Conservation (phyloP, 2,888 invertebrate species). For the Pycnomerus fuliginosus region DNA sequence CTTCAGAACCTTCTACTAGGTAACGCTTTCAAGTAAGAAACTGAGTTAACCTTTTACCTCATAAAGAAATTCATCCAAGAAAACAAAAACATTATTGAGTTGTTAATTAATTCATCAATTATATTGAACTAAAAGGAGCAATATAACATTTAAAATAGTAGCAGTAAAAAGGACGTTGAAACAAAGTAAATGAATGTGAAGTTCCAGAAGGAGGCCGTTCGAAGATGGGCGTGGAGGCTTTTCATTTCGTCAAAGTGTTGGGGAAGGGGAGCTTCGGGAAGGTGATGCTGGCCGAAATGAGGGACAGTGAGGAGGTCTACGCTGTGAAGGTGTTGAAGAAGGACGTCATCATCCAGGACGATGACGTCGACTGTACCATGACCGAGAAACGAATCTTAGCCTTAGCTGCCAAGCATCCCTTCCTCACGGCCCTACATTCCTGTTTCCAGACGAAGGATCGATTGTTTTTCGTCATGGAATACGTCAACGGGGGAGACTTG, state of each 20-base stretch:
- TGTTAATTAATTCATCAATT: too few species aligned
- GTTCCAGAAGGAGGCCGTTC: too few species aligned
- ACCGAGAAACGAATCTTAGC: conserved; percentile 97
- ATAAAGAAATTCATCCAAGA: too few species aligned
- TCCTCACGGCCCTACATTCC: conserved; percentile 94
- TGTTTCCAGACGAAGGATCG: conserved; percentile 91
- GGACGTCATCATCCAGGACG: conserved; percentile 97
- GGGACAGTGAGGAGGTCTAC: conserved; percentile 88
- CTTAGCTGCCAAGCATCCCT: conserved; percentile 96
- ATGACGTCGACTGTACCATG: conserved; percentile 99
- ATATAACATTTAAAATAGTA: too few species aligned
- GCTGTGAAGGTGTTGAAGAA: conserved; percentile 92
- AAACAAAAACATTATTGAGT: too few species aligned
- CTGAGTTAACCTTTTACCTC: too few species aligned
- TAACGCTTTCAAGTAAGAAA: too few species aligned
- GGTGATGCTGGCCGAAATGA: conserved; percentile 96
- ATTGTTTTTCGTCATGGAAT: conserved; percentile 99
- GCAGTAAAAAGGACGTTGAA: too few species aligned
- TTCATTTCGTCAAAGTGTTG: conserved; percentile 96
- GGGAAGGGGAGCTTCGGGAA: conserved; percentile 99
- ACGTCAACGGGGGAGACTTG: conserved; percentile 97
- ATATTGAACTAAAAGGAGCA: too few species aligned
- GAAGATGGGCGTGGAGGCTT: conserved; percentile 85
- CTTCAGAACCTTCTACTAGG: too few species aligned
- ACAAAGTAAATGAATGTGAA: too few species aligned